A percentile compares a stretch with the other conserved stretches of the same genome.
These are phyloP conservation scores for Fregata magnificens DNA, from an alignment of 2,113 vertebrate genomes.

Conservation along the genomic window DNA sequence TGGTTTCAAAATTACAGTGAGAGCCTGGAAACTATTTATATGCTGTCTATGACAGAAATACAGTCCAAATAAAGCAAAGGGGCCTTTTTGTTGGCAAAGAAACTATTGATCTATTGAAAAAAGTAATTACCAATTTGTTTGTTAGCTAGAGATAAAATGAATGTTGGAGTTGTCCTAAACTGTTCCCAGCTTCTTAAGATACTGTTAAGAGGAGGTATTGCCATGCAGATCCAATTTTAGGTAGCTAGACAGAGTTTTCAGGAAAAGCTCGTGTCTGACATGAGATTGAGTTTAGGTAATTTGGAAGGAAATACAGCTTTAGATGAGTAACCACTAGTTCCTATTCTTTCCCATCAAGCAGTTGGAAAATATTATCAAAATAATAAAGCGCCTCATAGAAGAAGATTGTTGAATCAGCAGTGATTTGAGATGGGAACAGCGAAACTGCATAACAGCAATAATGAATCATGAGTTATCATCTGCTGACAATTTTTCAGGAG, in stretches of 20 bases:
- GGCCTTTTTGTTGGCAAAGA: not conserved
- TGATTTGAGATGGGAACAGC: not conserved
- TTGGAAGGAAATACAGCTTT: not conserved
- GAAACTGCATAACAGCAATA: not conserved
- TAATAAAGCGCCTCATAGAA: not conserved
- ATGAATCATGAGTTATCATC: not conserved
- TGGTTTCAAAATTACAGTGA: not conserved
- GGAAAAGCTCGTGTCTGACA: not conserved
- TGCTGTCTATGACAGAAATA: not conserved
- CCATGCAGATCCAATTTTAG: not conserved
- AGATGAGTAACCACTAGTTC: not conserved
- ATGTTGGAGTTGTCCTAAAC: not conserved
- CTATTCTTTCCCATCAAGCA: not conserved
- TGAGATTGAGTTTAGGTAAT: not conserved
- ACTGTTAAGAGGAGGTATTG: not conserved
- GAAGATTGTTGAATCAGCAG: not conserved
- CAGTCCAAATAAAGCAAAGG: not conserved
- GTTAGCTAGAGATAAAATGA: not conserved
- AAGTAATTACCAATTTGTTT: not conserved
- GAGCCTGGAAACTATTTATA: not conserved
- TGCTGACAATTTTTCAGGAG: not conserved
- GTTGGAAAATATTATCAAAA: not conserved
- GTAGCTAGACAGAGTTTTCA: not conserved
- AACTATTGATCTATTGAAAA: not conserved
- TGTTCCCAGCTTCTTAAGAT: not conserved